These are phyloP conservation scores for Onychostruthus taczanowskii DNA, from an alignment of 2,113 vertebrate species.

Conservation along the genomic window DNA sequence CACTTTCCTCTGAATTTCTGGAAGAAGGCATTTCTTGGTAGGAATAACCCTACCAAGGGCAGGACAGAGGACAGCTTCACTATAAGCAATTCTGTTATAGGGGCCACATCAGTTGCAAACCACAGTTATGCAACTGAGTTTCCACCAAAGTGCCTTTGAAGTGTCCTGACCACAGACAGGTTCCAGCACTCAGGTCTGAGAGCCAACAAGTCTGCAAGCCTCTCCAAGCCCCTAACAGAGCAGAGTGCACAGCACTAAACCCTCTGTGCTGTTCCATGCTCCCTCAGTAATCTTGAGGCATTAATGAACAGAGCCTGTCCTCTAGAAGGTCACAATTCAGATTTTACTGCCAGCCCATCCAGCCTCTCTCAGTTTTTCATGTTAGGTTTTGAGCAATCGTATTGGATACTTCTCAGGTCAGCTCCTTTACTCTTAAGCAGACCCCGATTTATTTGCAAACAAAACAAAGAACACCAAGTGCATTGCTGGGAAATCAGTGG, in stretches of 20 bases:
- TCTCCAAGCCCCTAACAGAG: not conserved
- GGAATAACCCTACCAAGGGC: not conserved
- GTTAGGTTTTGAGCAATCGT: not conserved
- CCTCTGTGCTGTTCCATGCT: not conserved
- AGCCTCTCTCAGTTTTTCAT: not conserved
- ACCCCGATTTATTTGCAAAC: not conserved
- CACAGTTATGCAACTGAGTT: not conserved
- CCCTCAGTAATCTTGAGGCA: not conserved
- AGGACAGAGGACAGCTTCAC: not conserved
- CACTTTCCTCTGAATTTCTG: not conserved
- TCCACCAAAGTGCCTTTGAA: not conserved
- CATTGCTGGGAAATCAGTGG: not conserved
- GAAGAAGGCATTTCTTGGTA: not conserved
- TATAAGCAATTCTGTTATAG: not conserved
- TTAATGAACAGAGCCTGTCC: not conserved
- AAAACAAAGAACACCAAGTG: not conserved
- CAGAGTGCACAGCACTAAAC: not conserved
- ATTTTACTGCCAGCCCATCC: not conserved
- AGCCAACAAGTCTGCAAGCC: not conserved
- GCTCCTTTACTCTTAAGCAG: not conserved
- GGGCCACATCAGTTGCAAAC: not conserved
- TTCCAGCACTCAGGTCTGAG: not conserved
- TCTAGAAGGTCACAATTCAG: not conserved
- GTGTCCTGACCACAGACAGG: not conserved
- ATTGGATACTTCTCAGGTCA: not conserved